Evolutionary conservation across 2,888 invertebrate species (phyloP).

Genomic region (Blastobasis lacticolella): DNA sequence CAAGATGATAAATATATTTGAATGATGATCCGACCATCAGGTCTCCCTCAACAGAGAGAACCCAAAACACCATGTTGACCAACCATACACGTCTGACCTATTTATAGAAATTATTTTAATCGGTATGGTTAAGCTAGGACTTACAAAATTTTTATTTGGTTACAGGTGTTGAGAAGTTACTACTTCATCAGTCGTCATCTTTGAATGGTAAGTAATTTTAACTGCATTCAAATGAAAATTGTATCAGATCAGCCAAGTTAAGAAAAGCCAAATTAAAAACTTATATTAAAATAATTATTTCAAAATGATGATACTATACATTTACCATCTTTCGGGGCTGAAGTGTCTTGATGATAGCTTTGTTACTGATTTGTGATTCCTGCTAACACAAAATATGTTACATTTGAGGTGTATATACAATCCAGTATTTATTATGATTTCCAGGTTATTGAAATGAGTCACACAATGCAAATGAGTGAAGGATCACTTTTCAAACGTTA

Average conservation of each 20-base stretch:
- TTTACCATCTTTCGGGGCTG: conserved; percentile 77
- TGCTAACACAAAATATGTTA: too few relatives aligned
- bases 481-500: too few relatives aligned
- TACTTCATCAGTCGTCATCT: neutral
- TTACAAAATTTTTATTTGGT: neutral
- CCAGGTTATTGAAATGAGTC: too few relatives aligned
- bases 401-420: too few relatives aligned
- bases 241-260: too few relatives aligned
- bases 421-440: too few relatives aligned
- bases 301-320: conserved; percentile 63
- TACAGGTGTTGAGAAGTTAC: conserved; percentile 3
- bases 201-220: too few relatives aligned
- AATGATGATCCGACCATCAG: conserved; percentile 36
- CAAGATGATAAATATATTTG: neutral
- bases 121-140: neutral
- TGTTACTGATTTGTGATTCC: conserved; percentile 26
- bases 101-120: neutral
- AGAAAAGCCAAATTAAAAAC: too few relatives aligned
- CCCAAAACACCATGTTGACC: conserved; percentile 51
- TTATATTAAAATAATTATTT: too few relatives aligned
- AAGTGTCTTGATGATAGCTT: conserved; percentile 62
- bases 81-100: conserved; percentile 34
- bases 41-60: conserved; percentile 46
- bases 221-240: too few relatives aligned
- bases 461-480: too few relatives aligned